These are phyloP conservation scores for Palythoa grandis DNA, from an alignment of 92 coral and sea anemone species.

Conservation along the genomic window DNA sequence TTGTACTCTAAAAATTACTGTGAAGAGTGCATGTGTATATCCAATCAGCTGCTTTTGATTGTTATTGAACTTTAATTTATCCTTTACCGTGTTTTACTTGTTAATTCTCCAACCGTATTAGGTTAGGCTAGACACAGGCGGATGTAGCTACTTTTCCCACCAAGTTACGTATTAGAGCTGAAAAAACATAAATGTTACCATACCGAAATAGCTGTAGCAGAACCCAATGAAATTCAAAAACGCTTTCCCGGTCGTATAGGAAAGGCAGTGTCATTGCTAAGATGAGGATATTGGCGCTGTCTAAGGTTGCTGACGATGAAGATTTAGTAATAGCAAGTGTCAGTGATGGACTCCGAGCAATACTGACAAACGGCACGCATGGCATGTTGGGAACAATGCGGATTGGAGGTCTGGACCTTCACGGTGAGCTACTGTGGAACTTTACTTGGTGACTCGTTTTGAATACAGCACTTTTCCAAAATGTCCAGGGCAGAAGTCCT, in stretches of 20 bases:
- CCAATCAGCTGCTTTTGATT: too few relatives aligned
- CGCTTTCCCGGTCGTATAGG: not conserved
- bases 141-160: too few relatives aligned
- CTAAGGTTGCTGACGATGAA: not conserved
- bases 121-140: too few relatives aligned
- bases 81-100: too few relatives aligned
- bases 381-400: conserved; percentile 7
- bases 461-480: too few relatives aligned
- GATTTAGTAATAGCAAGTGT: not conserved
- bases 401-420: not conserved
- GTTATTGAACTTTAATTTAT: too few relatives aligned
- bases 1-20: too few relatives aligned
- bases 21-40: too few relatives aligned
- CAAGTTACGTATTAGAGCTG: too few relatives aligned
- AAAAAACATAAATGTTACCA: not conserved
- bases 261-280: conserved; percentile 32
- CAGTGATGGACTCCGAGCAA: not conserved
- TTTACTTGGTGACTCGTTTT: too few relatives aligned
- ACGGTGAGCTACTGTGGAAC: conserved; percentile 3
- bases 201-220: not conserved
- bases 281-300: not conserved
- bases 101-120: too few relatives aligned
- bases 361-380: conserved; percentile 7
- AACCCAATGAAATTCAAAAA: not conserved
- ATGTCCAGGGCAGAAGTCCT: too few relatives aligned